A percentile compares a stretch with the other conserved stretches of the same genome.
Evolutionary conservation across 2,113 vertebrate species (phyloP).

Genomic region (Scalopus aquaticus): DNA sequence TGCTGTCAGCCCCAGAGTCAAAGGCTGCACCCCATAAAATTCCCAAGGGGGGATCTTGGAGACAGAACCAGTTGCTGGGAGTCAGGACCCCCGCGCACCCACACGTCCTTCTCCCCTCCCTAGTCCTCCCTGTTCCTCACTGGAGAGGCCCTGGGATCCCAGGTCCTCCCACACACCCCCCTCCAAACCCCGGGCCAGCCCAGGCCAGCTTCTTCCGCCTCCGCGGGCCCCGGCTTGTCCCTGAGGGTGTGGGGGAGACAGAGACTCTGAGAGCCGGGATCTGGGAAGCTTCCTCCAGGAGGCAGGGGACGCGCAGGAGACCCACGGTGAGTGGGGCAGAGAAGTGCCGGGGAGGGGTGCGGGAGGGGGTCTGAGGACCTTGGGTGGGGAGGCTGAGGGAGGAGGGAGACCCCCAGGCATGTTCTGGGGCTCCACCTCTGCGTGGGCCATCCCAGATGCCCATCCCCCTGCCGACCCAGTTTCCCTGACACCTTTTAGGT

Average conservation of each 20-base stretch:
- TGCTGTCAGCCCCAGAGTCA: not conserved
- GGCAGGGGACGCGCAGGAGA: not conserved
- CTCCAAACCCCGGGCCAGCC: not conserved
- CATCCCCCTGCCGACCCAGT: not conserved
- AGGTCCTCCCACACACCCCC: not conserved
- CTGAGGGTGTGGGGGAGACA: not conserved
- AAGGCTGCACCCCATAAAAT: not conserved
- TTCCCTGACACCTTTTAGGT: not conserved
- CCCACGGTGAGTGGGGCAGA: not conserved
- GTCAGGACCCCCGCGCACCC: not conserved
- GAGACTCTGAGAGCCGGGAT: not conserved
- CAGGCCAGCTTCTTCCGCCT: not conserved
- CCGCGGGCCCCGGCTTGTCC: not conserved
- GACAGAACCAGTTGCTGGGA: not conserved
- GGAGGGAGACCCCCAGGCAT: not conserved
- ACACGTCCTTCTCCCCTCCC: not conserved
- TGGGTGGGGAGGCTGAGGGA: not conserved
- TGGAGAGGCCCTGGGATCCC: not conserved
- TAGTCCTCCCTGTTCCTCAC: not conserved
- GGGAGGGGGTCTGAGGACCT: not conserved
- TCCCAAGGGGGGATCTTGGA: not conserved
- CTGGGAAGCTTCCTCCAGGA: not conserved
- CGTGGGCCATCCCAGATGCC: not conserved
- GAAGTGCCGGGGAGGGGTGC: not conserved
- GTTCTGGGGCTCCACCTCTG: not conserved